Conservation (phyloP, 2,888 invertebrate species). For the Amorpha juglandis region DNA sequence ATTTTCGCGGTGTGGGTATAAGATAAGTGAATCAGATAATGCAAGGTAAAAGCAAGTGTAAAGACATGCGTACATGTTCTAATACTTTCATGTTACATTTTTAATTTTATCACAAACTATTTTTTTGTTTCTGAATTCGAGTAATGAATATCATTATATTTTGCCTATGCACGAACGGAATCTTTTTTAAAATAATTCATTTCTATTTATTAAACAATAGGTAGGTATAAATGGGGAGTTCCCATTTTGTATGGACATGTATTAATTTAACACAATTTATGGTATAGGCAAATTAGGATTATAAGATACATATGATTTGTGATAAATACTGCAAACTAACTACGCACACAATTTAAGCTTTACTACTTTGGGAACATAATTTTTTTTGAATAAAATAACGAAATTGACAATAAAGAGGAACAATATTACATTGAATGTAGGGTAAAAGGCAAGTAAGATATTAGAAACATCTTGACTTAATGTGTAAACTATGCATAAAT, state of each 20-base stretch:
- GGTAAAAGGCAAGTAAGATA: no score
- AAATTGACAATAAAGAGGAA: conserved; percentile 21
- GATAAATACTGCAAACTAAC: neutral
- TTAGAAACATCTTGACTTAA: neutral
- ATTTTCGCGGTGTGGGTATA: conserved; percentile 56
- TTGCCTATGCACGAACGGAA: neutral
- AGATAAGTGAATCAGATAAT: conserved; percentile 79
- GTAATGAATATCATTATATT: neutral
- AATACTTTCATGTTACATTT: conserved; percentile 32
- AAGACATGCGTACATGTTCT: conserved; percentile 52
- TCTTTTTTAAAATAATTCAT: neutral
- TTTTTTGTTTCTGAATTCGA: neutral
- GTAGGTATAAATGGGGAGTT: no score
- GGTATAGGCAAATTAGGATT: no score
- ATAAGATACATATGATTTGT: neutral
- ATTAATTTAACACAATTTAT: neutral
- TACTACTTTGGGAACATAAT: neutral
- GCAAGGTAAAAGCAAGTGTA: conserved; percentile 67
- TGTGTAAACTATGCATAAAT: conserved; percentile 26
- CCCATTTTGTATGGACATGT: neutral
- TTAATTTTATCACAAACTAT: conserved; percentile 8
- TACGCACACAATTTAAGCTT: conserved; percentile 5
- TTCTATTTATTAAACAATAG: no score
- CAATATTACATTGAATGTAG: no score
- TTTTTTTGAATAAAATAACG: conserved; percentile 24